These are phyloP conservation scores for Timema podura DNA, from an alignment of 2,888 invertebrate genomes.

Conservation along the genomic window DNA sequence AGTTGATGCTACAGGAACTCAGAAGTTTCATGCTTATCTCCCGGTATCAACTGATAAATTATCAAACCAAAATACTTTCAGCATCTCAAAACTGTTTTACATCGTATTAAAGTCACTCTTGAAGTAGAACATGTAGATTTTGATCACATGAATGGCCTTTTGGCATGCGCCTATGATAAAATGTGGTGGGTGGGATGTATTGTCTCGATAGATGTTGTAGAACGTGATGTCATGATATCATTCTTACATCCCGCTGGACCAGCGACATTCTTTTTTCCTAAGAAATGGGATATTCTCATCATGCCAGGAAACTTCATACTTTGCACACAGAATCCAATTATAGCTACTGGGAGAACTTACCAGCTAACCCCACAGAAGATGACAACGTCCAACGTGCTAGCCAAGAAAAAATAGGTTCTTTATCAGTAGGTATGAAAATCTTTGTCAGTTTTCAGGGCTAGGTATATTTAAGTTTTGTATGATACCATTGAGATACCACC, in stretches of 20 bases:
- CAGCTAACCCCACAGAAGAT: conserved; percentile 9
- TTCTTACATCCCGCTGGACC: no score
- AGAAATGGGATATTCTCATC: conserved; percentile 13
- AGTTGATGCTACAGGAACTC: no score
- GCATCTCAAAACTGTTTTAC: conserved; percentile 5
- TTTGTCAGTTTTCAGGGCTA: no score
- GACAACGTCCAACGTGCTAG: conserved; percentile 14
- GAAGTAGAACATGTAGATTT: no score
- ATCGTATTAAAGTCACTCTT: no score
- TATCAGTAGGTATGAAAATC: no score
- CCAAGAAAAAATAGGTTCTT: no score
- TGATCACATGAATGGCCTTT: no score
- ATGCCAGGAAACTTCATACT: not conserved
- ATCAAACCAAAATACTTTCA: conserved; percentile 11
- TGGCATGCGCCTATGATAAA: conserved; percentile 10
- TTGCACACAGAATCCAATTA: conserved; percentile 7
- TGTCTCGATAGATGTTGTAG: not conserved
- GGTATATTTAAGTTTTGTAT: no score
- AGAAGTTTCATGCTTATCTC: conserved; percentile 8
- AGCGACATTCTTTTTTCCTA: not conserved
- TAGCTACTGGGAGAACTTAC: conserved; percentile 11
- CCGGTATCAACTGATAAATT: conserved; percentile 9
- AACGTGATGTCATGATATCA: not conserved
- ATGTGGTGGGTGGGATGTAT: no score
- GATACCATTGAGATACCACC: no score